These are phyloP conservation scores for Seira musarum DNA, from an alignment of 2,888 invertebrate species.

Conservation along the genomic window DNA sequence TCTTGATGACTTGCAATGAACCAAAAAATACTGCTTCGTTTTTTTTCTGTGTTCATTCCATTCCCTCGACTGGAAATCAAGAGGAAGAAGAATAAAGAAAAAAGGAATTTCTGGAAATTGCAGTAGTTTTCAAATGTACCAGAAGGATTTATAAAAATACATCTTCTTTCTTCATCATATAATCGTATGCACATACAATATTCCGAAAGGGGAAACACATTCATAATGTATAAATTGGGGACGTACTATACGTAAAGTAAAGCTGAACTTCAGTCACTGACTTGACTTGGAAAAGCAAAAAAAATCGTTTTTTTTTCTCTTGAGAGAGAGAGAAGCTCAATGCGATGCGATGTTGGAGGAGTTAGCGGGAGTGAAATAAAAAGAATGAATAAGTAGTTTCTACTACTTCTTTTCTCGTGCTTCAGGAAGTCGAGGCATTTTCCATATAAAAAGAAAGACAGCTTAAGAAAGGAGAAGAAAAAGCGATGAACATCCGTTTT, in stretches of 20 bases:
- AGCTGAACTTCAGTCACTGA: too few relatives aligned
- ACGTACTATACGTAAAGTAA: not conserved
- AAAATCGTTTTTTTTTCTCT: slow-evolving; percentile 45
- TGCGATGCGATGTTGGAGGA: slow-evolving; percentile 15
- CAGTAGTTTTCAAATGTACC: slow-evolving; percentile 48
- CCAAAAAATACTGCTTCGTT: slow-evolving; percentile 52
- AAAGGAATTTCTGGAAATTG: slow-evolving; percentile 38
- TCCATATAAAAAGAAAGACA: slow-evolving; percentile 21
- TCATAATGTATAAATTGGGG: slow-evolving; percentile 33
- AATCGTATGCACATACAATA: not conserved
- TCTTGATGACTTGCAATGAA: slow-evolving; percentile 63
- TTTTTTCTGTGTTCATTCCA: not conserved
- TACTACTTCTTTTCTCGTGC: too few relatives aligned
- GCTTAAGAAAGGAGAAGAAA: slow-evolving; percentile 34
- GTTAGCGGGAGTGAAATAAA: slow-evolving; percentile 10
- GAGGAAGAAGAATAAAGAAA: slow-evolving; percentile 31
- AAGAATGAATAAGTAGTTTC: slow-evolving; percentile 6
- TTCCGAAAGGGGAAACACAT: slow-evolving; percentile 32
- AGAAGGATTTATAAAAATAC: slow-evolving; percentile 53
- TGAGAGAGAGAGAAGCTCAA: too few relatives aligned
- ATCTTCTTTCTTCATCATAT: slow-evolving; percentile 14
- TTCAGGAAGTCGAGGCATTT: slow-evolving; percentile 41
- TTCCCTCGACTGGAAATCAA: slow-evolving; percentile 28
- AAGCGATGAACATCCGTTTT: slow-evolving; percentile 57
- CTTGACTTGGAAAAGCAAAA: slow-evolving; percentile 16